Percentiles rank a stretch among this genome's conserved stretches.
These are phyloP conservation scores for Eurytoma californica DNA, from an alignment of 2,888 invertebrate genomes.

Conservation along the genomic window DNA sequence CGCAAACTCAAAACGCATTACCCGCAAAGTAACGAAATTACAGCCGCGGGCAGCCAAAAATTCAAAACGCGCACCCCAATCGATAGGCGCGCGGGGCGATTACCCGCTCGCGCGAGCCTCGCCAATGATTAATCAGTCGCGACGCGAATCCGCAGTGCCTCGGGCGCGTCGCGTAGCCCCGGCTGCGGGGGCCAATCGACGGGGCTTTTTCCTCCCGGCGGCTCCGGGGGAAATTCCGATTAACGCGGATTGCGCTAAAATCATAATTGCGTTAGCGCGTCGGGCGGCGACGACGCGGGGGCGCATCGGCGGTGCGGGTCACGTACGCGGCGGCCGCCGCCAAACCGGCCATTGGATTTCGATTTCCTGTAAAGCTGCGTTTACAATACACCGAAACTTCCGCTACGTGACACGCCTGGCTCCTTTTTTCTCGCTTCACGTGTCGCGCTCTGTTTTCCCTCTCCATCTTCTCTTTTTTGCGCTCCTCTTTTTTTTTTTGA, in stretches of 20 bases:
- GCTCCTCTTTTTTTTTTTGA: neutral
- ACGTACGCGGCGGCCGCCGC: slow-evolving; percentile 25
- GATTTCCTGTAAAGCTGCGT: slow-evolving; percentile 51
- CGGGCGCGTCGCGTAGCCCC: too few relatives aligned
- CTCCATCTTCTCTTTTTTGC: neutral
- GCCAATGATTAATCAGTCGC: slow-evolving; percentile 16
- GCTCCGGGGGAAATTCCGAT: slow-evolving; percentile 37
- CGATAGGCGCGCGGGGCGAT: slow-evolving; percentile 22
- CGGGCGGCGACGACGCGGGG: neutral
- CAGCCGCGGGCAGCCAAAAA: slow-evolving; percentile 11
- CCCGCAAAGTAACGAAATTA: too few relatives aligned
- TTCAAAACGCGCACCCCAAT: slow-evolving; percentile 31
- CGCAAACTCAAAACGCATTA: too few relatives aligned
- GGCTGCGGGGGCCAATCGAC: neutral
- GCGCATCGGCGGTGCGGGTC: slow-evolving; percentile 35
- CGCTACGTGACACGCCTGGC: slow-evolving; percentile 31
- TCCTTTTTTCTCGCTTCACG: neutral
- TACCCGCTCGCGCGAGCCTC: neutral
- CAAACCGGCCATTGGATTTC: slow-evolving; percentile 51
- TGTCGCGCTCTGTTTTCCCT: neutral
- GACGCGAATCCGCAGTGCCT: neutral
- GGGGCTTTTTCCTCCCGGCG: slow-evolving; percentile 7
- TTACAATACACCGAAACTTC: slow-evolving; percentile 49
- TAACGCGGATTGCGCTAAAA: slow-evolving; percentile 52
- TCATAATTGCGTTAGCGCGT: slow-evolving; percentile 50